Evolutionary conservation across 2,113 vertebrate genomes (phyloP), one percentile per base, ranked within the genome.

Genomic region (Dipodomys merriami): DNA sequence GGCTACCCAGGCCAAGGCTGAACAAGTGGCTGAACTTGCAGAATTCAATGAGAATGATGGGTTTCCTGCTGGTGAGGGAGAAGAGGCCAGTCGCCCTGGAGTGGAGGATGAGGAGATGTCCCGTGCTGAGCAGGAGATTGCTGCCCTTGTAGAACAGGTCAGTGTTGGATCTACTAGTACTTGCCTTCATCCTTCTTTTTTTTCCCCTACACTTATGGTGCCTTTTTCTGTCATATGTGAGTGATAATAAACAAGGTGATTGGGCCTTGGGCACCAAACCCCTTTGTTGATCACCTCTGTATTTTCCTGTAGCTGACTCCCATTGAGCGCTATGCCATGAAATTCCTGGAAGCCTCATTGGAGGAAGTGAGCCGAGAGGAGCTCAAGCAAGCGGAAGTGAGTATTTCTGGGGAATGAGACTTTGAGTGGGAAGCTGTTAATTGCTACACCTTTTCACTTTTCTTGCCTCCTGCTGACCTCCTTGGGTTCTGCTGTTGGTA

Each of bases 271-370:
- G 25, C 23, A 62, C 22, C 44, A 53, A 18, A 5, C 53, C 27
- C 65, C 11, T 91, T 0, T 79, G 13, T 90, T 83, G 22, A 79
- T 80, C 19, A 84, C 1, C 46, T n/a, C 35, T 65, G 46, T 33
- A 90, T 33, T 57, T 69, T 30, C 65, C 85, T 65, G 3, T 53
- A 99, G 99, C 98, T 99, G 65, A 99, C 99, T 44, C 99, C 99
- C 57, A 99, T 99, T 78, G 99, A 99, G 92, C 98, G 99, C 15
- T 99, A 99, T 62, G 99, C 99, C 90, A 99, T 99, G 99, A 99
- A 99, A 97, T 99, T 99, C 95, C 96, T 99, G 96, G 99, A 99
- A 95, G 99, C 99, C 7, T 99, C 99, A 1, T 94, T 99, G 88
- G 99, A 99, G 93, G 99, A 99, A 57, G 97, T 99, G 49, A 99